Evolutionary conservation across 2,888 invertebrate species (phyloP), one percentile per base, ranked within the genome.

Genomic region (Nemoura dubitans): DNA sequence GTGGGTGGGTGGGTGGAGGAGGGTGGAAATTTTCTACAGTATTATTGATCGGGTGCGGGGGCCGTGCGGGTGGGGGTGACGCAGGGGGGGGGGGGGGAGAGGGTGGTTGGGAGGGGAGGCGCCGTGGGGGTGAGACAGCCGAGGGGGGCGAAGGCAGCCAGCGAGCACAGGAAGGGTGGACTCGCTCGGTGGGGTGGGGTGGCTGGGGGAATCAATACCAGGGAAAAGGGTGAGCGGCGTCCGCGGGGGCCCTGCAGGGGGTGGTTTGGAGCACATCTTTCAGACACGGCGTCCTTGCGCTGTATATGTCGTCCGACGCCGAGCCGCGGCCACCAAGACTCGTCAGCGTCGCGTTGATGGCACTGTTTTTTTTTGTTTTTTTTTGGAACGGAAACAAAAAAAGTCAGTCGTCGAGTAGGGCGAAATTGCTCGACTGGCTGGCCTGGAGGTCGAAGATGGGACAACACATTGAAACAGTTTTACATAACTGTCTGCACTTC

Each of bases 11-110:
- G 36, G 16, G 84, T 43, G 77, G 80, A 86, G 28, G 80, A 81
- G 86, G 87, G 85, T 87, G 87, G 86, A 85, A 86, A 86, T 88
- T 88, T 88, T 88, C 88, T 88, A 88, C 88, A 87, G 88, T 88
- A 87, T 86, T 88, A 88, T 88, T 88, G 88, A 88, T 88, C 88
- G 87, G 88, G 84, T 86, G 87, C 77, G 81, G 86, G 85, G 77
- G 87, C 36, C 76, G 87, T 26, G 84, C 85, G 25, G 84, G 36
- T 29, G 76, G 78, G 76, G 86, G 85, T 59, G 78, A 42, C 85
- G 85, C 77, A 43, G 85, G 42, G 83, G 36, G 82, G 85, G 81
- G 86, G 27, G 87, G 42, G 76, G 30, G 77, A 28, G 83, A 81
- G 76, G 10, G 36, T 86, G 2, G 16, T 21, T 77, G 36, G 82